phyloP scores from a whole-genome alignment of 1,140 invertebrate genomes.

The Megalonaias nervosa region DNA sequence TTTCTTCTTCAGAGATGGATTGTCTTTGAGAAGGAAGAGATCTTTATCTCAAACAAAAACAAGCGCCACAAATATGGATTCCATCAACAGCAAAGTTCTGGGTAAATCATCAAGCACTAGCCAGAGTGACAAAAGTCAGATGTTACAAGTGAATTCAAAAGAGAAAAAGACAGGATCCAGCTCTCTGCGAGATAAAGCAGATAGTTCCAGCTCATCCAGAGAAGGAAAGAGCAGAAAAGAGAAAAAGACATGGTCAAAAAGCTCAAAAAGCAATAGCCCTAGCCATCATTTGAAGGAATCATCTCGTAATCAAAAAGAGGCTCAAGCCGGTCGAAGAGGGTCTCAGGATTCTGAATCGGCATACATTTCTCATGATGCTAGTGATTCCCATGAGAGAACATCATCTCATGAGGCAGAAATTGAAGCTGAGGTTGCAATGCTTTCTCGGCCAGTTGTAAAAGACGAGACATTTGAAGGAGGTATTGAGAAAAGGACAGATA shows the following conservation, averaged over 20 bases:
- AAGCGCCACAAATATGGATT: too few relatives aligned
- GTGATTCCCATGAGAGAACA: conserved; percentile 25
- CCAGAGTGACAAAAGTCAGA: too few relatives aligned
- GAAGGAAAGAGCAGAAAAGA: conserved; percentile 28
- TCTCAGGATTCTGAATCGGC: conserved; percentile 37
- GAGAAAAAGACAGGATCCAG: too few relatives aligned
- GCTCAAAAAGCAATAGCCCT: conserved; percentile 16
- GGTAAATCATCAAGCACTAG: too few relatives aligned
- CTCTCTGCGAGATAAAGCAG: too few relatives aligned
- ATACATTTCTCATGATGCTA: conserved; percentile 35
- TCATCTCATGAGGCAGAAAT: conserved; percentile 11
- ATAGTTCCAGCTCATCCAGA: too few relatives aligned
- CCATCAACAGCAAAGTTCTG: too few relatives aligned
- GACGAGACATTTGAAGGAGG: too few relatives aligned
- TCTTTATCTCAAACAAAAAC: conserved; percentile 26
- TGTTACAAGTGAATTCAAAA: too few relatives aligned
- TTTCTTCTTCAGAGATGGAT: conserved; percentile 18
- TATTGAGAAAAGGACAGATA: too few relatives aligned
- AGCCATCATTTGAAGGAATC: neutral
- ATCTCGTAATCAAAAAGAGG: neutral
- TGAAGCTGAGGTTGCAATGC: too few relatives aligned
- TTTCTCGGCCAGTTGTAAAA: neutral
- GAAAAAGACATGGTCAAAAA: conserved; percentile 15
- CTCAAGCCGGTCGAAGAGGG: conserved; percentile 14
- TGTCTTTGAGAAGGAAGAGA: conserved; percentile 24